These are phyloP conservation scores for Syngnathus floridae DNA, from an alignment of 2,113 vertebrate genomes.

Conservation along the genomic window DNA sequence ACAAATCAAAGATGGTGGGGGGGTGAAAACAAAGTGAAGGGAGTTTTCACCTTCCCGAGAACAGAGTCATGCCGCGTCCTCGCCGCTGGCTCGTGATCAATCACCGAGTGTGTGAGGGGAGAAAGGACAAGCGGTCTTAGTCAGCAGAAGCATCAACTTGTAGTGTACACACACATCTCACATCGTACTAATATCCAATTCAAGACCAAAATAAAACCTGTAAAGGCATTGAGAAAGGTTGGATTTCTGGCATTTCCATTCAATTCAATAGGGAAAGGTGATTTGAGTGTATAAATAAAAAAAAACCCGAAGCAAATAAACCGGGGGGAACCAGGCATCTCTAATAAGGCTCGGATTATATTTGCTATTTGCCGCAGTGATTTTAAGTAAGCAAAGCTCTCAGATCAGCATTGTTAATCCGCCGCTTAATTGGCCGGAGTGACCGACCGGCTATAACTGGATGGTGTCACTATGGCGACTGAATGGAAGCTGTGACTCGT, in stretches of 20 bases:
- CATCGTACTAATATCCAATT: too few species aligned
- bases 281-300: too few species aligned
- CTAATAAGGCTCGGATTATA: not conserved
- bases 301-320: too few species aligned
- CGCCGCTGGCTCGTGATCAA: conserved; percentile 20
- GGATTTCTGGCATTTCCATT: too few species aligned
- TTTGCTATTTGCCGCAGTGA: conserved; percentile 1
- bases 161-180: conserved; percentile 9
- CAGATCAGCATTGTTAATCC: not conserved
- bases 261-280: too few species aligned
- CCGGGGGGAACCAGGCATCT: too few species aligned
- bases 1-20: conserved; percentile 4
- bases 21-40: not conserved
- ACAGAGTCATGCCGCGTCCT: conserved; percentile 22
- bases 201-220: too few species aligned
- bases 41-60: conserved; percentile 28
- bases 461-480: not conserved
- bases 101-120: conserved; percentile 24
- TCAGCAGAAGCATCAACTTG: conserved; percentile 3
- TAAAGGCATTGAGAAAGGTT: too few species aligned
- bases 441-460: not conserved
- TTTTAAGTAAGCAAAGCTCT: not conserved
- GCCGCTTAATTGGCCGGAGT: not conserved
- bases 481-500: not conserved
- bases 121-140: conserved; percentile 14